Conservation (phyloP, 2,113 vertebrate species). For the Esox niger region DNA sequence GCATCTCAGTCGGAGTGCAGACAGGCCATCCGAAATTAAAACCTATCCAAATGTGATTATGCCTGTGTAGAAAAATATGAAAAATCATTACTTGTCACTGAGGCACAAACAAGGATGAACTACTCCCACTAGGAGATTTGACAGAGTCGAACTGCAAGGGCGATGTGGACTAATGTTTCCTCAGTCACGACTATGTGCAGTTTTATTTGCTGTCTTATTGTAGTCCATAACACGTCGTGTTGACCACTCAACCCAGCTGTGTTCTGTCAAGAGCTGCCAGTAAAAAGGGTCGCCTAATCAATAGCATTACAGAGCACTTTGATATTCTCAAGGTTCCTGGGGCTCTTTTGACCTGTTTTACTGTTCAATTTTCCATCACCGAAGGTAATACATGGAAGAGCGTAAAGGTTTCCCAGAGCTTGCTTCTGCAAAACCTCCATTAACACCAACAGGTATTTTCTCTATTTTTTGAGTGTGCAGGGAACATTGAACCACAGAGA, state of each 20-base stretch:
- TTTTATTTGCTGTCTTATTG: too few species aligned
- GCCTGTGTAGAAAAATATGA: not conserved
- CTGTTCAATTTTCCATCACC: constrained; percentile 2
- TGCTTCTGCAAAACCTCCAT: too few species aligned
- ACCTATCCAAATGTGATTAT: not conserved
- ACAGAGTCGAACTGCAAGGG: not conserved
- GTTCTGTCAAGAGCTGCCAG: not conserved
- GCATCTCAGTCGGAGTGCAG: not conserved
- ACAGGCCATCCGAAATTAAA: not conserved
- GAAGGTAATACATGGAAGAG: not conserved
- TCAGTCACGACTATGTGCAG: too few species aligned
- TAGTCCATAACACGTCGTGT: too few species aligned
- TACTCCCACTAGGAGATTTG: not conserved
- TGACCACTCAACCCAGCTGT: too few species aligned
- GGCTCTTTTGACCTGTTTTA: not conserved
- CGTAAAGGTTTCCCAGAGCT: not conserved
- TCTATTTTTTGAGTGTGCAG: too few species aligned
- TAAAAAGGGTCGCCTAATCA: not conserved
- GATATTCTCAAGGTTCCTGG: not conserved
- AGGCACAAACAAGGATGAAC: too few species aligned
- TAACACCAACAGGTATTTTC: too few species aligned
- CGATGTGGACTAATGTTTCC: not conserved
- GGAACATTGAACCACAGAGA: not conserved
- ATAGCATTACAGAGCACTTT: not conserved
- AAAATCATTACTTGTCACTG: not conserved